phyloP scores from a whole-genome alignment of 1,140 invertebrate species.

The Leptonema lineaticorne region DNA sequence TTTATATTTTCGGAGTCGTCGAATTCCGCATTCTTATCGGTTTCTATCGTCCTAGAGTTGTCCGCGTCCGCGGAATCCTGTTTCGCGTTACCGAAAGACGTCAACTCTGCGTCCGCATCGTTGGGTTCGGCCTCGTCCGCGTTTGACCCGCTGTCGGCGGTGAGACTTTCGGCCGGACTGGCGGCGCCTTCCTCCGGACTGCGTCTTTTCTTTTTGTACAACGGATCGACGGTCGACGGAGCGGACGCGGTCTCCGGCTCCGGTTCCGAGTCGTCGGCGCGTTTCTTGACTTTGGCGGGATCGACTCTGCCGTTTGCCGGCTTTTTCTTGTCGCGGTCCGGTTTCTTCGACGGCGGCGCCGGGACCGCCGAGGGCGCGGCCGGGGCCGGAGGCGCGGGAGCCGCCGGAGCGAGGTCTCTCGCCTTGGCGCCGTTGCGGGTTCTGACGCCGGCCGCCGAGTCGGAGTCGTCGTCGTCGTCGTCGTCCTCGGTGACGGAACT shows the following conservation, averaged over 20 bases:
- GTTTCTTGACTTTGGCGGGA: conserved; percentile 71
- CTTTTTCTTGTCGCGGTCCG: conserved; percentile 43
- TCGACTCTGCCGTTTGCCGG: conserved; percentile 61
- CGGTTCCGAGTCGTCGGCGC: conserved; percentile 59
- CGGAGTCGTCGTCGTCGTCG: conserved; percentile 88
- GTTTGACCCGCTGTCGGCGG: conserved; percentile 76
- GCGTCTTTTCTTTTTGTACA: conserved; percentile 67
- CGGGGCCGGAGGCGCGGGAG: conserved; percentile 55
- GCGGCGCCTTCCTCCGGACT: conserved; percentile 64
- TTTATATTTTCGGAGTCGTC: conserved; percentile 45
- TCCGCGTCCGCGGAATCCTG: conserved; percentile 44
- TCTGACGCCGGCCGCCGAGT: conserved; percentile 84
- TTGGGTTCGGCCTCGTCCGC: conserved; percentile 69
- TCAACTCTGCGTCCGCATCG: not conserved
- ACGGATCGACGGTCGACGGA: conserved; percentile 63
- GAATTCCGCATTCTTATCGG: conserved; percentile 39
- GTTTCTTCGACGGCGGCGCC: conserved; percentile 68
- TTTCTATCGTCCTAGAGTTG: conserved; percentile 39
- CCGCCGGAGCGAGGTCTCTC: conserved; percentile 52
- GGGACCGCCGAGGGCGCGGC: conserved; percentile 68
- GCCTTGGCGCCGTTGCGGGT: conserved; percentile 84
- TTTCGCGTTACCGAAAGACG: conserved; percentile 42
- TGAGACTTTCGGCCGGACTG: conserved; percentile 78
- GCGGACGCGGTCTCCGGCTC: conserved; percentile 59
- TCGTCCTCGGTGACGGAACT: conserved; percentile 95